Evolutionary conservation across 2,888 invertebrate genomes (phyloP), one percentile per base, ranked within the genome.

Genomic region (Epiblema foenella): DNA sequence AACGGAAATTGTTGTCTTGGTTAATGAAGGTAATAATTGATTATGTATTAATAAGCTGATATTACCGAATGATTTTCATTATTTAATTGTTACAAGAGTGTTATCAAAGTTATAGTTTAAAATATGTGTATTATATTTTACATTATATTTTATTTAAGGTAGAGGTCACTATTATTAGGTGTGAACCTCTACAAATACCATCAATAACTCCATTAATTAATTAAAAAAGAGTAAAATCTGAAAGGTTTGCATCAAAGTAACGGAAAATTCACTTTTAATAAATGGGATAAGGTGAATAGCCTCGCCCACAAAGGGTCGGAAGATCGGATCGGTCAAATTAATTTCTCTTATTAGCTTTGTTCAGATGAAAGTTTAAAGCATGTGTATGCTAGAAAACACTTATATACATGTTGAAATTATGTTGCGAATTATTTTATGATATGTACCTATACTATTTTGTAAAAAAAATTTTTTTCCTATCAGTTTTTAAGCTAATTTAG

Each of bases 271-370:
- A 56, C 20, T 62, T 57, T 39, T 54, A 57, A 63, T 57, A 56
- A 29, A 63, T 57, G 29, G 37, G 17, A 69, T 62, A 70, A 60
- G 59, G 66, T 54, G 54, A 68, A 68, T 18, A 46, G 29, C 68
- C 51, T 59, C 5, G 33, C 54, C n/a, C 33, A 46, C 18, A 62
- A 63, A 63, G 54, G 56, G 42, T 49, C n/a, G 29, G 46, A 63
- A 56, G 62, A 63, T 49, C 56, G 56, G 56, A 63, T 63, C 20
- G 24, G 56, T 57, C 33, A 68, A 62, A 68, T 68, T n/a, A 68
- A 62, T 62, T 62, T 49, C n/a, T 62, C 49, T 63, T 66, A 69
- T 52, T 69, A 49, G 51, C 37, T 57, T 63, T 72, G 52, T 42
- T 18, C 17, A 29, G 51, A 68, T 60, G 18, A 52, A n/a, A 39